Evolutionary conservation across 2,888 invertebrate genomes (phyloP).

Genomic region (Agrypnus murinus): DNA sequence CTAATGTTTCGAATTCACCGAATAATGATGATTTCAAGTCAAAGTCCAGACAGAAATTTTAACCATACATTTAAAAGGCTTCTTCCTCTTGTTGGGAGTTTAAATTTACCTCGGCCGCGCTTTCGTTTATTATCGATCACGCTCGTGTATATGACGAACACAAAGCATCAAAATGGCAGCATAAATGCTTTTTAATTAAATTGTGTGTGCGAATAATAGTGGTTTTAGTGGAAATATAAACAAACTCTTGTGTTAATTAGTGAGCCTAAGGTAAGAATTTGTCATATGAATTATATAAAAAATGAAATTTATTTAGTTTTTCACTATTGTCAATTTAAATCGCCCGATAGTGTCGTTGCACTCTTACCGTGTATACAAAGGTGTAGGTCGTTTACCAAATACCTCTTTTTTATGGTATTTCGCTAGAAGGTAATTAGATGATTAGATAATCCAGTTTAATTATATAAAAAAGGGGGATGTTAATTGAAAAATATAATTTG

Average conservation of each 20-base stretch:
- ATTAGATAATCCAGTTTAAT: no score
- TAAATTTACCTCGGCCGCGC: not conserved
- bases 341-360: constrained; percentile 18
- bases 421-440: no score
- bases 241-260: constrained; percentile 3
- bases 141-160: not conserved
- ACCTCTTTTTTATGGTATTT: no score
- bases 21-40: no score
- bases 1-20: not conserved
- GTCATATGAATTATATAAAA: no score
- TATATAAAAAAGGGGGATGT: no score
- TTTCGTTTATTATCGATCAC: not conserved
- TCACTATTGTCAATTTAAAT: constrained; percentile 18
- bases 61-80: not conserved
- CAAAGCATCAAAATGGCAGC: constrained; percentile 22
- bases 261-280: constrained; percentile 12
- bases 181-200: not conserved
- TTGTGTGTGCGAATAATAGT: not conserved
- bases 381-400: constrained; percentile 21
- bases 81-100: not conserved
- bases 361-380: constrained; percentile 23
- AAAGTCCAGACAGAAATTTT: no score
- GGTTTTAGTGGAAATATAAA: constrained; percentile 18
- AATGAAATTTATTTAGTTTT: no score
- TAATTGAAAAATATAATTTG: not conserved